phyloP scores from a whole-genome alignment of 2,113 vertebrate genomes.

The Platysternon megacephalum region DNA sequence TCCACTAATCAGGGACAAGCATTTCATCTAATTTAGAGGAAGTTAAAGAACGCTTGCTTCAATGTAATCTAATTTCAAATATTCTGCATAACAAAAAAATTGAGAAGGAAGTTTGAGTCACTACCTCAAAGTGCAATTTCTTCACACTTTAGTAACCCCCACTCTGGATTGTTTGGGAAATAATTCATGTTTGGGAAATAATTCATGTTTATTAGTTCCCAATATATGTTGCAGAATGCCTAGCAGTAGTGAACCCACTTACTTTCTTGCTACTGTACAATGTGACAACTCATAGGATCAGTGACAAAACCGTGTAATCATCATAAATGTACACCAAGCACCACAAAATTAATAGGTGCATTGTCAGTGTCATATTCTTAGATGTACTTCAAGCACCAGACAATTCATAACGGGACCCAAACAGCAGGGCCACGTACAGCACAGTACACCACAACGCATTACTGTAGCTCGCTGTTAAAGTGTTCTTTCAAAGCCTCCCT shows the following conservation, averaged over 20 bases:
- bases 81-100: background rate
- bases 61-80: conserved; percentile 1
- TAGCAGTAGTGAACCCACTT: no score
- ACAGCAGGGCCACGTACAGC: background rate
- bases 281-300: background rate
- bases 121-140: background rate
- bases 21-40: conserved; percentile 1
- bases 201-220: no score
- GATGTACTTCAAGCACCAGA: background rate
- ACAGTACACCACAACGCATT: background rate
- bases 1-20: background rate
- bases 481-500: background rate
- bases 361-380: no score
- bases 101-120: conserved; percentile 33
- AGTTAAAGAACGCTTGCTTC: background rate
- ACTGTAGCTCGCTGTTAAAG: background rate
- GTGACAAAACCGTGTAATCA: background rate
- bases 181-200: no score
- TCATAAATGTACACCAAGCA: background rate
- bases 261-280: background rate
- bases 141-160: conserved; percentile 13
- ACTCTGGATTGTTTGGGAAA: no score
- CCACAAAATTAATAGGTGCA: no score
- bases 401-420: background rate
- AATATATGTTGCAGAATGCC: no score